Percentiles rank a stretch among this genome's conserved stretches.
Conservation (phyloP, 1,140 invertebrate genomes). For the Calephelis nemesis region DNA sequence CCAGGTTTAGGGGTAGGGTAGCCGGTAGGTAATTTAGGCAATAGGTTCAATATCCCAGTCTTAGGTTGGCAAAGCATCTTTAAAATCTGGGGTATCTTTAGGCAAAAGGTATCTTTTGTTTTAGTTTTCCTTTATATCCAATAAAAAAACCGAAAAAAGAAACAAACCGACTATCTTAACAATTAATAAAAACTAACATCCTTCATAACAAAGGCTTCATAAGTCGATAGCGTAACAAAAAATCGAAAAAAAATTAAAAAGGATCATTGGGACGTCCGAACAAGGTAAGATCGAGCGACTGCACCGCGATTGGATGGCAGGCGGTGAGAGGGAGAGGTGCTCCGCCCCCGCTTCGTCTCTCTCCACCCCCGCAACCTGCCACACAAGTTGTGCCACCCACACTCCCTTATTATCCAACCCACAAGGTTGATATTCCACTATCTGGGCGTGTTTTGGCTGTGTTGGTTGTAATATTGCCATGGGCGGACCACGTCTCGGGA, state of each 20-base stretch:
- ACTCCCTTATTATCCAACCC: slow-evolving; percentile 35
- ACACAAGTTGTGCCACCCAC: slow-evolving; percentile 45
- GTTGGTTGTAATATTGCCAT: slow-evolving; percentile 70
- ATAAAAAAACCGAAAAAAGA: neutral
- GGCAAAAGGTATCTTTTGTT: too few species aligned
- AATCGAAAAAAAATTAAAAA: slow-evolving; percentile 59
- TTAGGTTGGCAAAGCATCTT: too few species aligned
- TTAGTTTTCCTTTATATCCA: neutral
- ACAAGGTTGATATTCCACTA: slow-evolving; percentile 45
- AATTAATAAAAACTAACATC: slow-evolving; percentile 21
- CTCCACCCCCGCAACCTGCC: slow-evolving; percentile 61
- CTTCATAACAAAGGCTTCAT: slow-evolving; percentile 22
- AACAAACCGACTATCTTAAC: neutral
- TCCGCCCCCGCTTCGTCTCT: slow-evolving; percentile 52
- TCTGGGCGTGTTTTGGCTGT: slow-evolving; percentile 32
- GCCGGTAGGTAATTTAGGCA: too few species aligned
- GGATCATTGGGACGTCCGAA: slow-evolving; percentile 62
- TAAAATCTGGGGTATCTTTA: too few species aligned
- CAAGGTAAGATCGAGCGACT: slow-evolving; percentile 64
- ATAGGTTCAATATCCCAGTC: too few species aligned
- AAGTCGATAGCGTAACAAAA: slow-evolving; percentile 48
- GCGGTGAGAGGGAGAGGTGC: slow-evolving; percentile 64
- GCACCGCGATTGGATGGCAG: slow-evolving; percentile 50
- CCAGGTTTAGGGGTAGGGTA: too few species aligned
- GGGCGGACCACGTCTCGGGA: slow-evolving; percentile 66